Base-by-base conservation (phyloP, 1,140 invertebrate genomes). In the Lepidostoma basale region DNA sequence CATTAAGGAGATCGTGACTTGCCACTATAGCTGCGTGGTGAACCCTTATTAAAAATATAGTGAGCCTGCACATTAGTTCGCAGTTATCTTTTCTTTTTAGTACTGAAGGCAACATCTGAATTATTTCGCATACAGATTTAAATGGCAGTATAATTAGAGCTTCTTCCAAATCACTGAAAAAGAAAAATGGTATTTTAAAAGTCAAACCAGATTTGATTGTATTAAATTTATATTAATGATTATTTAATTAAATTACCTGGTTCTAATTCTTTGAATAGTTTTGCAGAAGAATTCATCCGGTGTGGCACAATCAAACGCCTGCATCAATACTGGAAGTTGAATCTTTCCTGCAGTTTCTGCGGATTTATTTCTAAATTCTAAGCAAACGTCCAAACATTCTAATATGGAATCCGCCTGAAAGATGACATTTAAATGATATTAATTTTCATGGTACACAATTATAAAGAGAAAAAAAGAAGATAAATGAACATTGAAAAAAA, bases 161-260 rank as follows among this genome's bases (percentile, higher is more conserved):
- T 81, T 97, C 94, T 79, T 98, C 95, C 40, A 98, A 80, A 77
- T 98, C 95, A 78, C 95, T 94, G 76, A 16, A 85, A 84, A 74
- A 59, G 68, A 73, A 62, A 65, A 9, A 9, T 9, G n/a, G 40
- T 45, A 45, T 18, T 45, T 52, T 52, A 3, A 52, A 28, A 25
- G 5, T 44, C 42, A 44, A 52, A 52, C n/a, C 12, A 56, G 4
- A 33, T 36, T 30, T 5, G 33, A 30, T 36, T 30, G 6, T 14
- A 42, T n/a, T n/a, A 44, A n/a, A 26, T 9, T 1, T 3, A 23
- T 0, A 18, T 33, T 33, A 33, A 33, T 33, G 5, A 6, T 33
- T 5, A 33, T 6, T 33, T 5, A 54, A 54, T 8, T 18, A 62
- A 40, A 40, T 60, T 81, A 87, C 89, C 88, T 91, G 2, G 89